Evolutionary conservation across 2,113 vertebrate species (phyloP), one percentile per base, ranked within the genome.

Genomic region (Podarcis raffonei): DNA sequence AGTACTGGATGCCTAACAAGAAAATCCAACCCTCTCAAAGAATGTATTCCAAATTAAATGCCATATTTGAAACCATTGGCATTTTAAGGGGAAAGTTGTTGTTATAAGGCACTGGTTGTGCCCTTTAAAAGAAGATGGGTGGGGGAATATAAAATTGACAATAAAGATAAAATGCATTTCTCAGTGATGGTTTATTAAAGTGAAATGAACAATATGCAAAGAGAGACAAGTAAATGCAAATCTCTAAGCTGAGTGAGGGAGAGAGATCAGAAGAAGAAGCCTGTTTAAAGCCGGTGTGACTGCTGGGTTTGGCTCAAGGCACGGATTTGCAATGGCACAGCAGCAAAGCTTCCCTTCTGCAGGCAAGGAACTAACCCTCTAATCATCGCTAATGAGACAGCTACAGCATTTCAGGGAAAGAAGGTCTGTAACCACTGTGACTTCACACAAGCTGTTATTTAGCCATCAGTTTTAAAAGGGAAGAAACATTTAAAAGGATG

Each of bases 251-350:
- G 48, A 53, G 48, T 53, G 48, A 53, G 48, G 48, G 48, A 83
- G 69, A n/a, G 74, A 87, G 79, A 62, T 88, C 87, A 88, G 69
- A 82, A 75, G 57, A 16, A 62, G 69, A 27, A 62, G 71, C 80
- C 57, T 62, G 53, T 88, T 88, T 35, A 32, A 23, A 85, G 69
- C 71, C 7, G 59, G 62, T 68, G 37, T 83, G 59, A 83, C 32
- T 30, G 76, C 53, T 25, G 23, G 37, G 23, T 66, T 83, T 75
- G 82, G 83, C 88, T 84, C 42, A 89, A 69, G 87, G 74, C 65
- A 85, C 48, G n/a, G 71, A 82, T 88, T 82, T 76, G 12, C 1
- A 20, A 57, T 37, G 5, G 69, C 35, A 39, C 8, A 6, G 68
- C 27, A 22, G 22, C 82, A 53, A 62, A 39, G 20, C 83, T 62